Percentiles rank a stretch among this genome's conserved stretches.
phyloP scores from a whole-genome alignment of 2,797 vertebrate species.

The Sarcophilus harrisii region DNA sequence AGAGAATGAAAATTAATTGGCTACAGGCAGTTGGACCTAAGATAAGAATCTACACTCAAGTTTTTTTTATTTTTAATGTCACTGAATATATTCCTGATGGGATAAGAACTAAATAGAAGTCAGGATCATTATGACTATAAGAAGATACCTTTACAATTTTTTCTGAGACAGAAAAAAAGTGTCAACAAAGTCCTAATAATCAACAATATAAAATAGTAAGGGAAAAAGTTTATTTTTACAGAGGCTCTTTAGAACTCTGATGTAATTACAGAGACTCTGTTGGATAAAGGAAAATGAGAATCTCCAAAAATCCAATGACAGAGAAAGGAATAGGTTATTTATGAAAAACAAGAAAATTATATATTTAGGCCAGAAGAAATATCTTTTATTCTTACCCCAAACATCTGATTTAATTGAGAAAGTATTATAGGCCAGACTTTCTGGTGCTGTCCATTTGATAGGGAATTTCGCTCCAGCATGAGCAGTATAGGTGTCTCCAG shows the following conservation, averaged over 20 bases:
- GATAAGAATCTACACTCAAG: background rate
- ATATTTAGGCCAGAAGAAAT: background rate
- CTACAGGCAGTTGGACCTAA: background rate
- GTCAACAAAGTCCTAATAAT: background rate
- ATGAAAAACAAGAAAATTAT: conserved; percentile 30
- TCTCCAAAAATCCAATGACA: background rate
- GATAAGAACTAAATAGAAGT: conserved; percentile 6
- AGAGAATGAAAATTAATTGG: background rate
- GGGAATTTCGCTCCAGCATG: conserved; percentile 99
- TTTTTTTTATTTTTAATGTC: background rate
- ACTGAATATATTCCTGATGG: background rate
- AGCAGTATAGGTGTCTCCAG: conserved; percentile 98
- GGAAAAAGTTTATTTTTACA: background rate
- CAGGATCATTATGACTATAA: background rate
- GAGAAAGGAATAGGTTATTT: background rate
- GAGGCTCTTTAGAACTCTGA: background rate
- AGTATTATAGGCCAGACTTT: conserved; percentile 98
- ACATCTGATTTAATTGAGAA: conserved; percentile 99
- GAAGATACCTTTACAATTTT: background rate
- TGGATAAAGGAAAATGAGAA: background rate
- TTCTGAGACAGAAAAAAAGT: background rate
- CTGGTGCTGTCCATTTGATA: conserved; percentile 99
- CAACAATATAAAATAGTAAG: background rate
- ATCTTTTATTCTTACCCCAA: conserved; percentile 91
- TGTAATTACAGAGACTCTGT: background rate